phyloP scores from a whole-genome alignment of 2,113 vertebrate genomes.

The Hiodon alosoides region DNA sequence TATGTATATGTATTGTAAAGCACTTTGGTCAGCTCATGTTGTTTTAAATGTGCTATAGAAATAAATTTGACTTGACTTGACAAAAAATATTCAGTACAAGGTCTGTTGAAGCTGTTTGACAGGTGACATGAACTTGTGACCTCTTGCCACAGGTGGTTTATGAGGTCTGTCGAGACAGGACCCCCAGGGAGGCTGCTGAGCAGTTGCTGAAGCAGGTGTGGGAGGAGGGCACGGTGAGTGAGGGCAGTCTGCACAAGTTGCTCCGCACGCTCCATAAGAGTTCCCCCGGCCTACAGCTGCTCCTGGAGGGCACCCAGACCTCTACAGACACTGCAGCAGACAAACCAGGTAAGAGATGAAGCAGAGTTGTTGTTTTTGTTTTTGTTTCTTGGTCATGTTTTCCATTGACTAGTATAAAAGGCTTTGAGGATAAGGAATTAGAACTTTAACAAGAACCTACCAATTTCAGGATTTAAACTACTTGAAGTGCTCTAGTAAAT shows the following conservation, averaged over 20 bases:
- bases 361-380: background rate
- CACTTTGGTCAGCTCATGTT: too few relatives aligned
- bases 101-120: too few relatives aligned
- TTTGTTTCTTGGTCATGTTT: too few relatives aligned
- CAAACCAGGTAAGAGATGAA: background rate
- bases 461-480: too few relatives aligned
- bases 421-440: too few relatives aligned
- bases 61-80: too few relatives aligned
- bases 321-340: background rate
- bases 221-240: slow-evolving; percentile 59
- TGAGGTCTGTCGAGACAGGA: slow-evolving; percentile 62
- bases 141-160: slow-evolving; percentile 58
- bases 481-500: too few relatives aligned
- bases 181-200: slow-evolving; percentile 49
- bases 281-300: slow-evolving; percentile 50
- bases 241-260: slow-evolving; percentile 59
- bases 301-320: slow-evolving; percentile 51
- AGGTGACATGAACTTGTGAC: background rate
- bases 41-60: too few relatives aligned
- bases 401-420: too few relatives aligned
- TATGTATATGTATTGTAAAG: too few relatives aligned
- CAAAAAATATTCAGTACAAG: too few relatives aligned
- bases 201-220: slow-evolving; percentile 56
- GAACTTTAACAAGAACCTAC: too few relatives aligned
- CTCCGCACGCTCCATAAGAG: slow-evolving; percentile 52